These are phyloP conservation scores for Danaus melanippus DNA, from an alignment of 1,140 invertebrate species.

Conservation along the genomic window DNA sequence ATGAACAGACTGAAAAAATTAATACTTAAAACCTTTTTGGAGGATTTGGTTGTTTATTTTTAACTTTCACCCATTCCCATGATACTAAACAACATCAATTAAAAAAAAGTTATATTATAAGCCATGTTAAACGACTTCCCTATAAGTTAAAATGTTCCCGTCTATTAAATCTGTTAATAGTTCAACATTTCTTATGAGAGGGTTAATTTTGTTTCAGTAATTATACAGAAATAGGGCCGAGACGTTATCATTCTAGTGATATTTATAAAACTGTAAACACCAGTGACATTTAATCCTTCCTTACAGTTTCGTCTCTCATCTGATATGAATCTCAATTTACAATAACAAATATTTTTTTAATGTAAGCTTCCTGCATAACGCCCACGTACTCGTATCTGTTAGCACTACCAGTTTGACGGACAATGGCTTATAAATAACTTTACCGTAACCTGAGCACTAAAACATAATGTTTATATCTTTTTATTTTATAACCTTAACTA, in stretches of 20 bases:
- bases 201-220: conserved; percentile 38
- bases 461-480: no score
- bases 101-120: no score
- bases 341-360: conserved; percentile 16
- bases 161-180: conserved; percentile 45
- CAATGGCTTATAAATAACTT: conserved; percentile 40
- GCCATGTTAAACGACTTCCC: conserved; percentile 33
- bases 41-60: no score
- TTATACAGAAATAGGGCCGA: conserved; percentile 31
- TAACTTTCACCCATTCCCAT: no score
- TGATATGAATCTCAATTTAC: conserved; percentile 9
- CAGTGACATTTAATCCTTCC: not conserved
- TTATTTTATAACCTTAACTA: no score
- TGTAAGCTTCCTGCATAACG: conserved; percentile 7
- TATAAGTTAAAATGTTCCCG: conserved; percentile 34
- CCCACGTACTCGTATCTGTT: conserved; percentile 22
- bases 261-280: conserved; percentile 9
- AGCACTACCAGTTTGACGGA: conserved; percentile 19
- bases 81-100: no score
- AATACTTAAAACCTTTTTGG: no score
- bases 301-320: not conserved
- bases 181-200: conserved; percentile 31
- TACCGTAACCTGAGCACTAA: no score
- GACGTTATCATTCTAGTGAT: conserved; percentile 2
- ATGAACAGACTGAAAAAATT: no score